These are phyloP conservation scores for Cheilosia urbana DNA, from an alignment of 2,888 invertebrate species.

Conservation along the genomic window DNA sequence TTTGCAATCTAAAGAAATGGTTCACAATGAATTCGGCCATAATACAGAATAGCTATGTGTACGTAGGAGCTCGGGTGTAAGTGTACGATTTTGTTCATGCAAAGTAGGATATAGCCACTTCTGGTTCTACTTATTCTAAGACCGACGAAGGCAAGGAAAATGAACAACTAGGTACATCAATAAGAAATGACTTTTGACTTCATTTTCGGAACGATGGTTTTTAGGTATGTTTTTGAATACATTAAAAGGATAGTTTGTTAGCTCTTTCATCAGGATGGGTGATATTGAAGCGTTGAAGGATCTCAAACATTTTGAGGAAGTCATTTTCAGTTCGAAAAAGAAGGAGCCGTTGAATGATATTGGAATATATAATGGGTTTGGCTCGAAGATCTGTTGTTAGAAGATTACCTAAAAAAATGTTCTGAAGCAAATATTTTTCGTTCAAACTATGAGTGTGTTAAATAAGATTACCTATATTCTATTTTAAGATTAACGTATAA, in stretches of 20 bases:
- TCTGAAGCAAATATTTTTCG: no score
- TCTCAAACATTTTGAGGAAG: background rate
- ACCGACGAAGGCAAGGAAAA: slow-evolving; percentile 30
- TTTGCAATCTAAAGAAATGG: slow-evolving; percentile 49
- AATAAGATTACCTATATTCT: no score
- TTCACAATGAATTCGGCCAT: slow-evolving; percentile 59
- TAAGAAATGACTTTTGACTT: slow-evolving; percentile 64
- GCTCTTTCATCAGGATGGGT: slow-evolving; percentile 6
- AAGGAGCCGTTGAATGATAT: no score
- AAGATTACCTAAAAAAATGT: no score
- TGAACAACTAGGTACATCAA: slow-evolving; percentile 54
- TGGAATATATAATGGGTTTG: no score
- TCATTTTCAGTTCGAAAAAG: background rate
- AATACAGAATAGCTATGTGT: background rate
- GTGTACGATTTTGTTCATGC: slow-evolving; percentile 43
- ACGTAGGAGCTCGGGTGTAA: background rate
- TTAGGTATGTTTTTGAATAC: slow-evolving; percentile 48
- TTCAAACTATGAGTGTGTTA: no score
- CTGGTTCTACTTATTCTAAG: slow-evolving; percentile 8
- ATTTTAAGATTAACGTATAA: no score
- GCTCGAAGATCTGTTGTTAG: no score
- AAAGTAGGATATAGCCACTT: slow-evolving; percentile 46
- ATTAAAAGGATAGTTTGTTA: slow-evolving; percentile 45
- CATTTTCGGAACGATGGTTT: slow-evolving; percentile 28
- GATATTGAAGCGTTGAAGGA: background rate